Conservation (phyloP, 2,113 vertebrate species). For the Syngnathus typhle region DNA sequence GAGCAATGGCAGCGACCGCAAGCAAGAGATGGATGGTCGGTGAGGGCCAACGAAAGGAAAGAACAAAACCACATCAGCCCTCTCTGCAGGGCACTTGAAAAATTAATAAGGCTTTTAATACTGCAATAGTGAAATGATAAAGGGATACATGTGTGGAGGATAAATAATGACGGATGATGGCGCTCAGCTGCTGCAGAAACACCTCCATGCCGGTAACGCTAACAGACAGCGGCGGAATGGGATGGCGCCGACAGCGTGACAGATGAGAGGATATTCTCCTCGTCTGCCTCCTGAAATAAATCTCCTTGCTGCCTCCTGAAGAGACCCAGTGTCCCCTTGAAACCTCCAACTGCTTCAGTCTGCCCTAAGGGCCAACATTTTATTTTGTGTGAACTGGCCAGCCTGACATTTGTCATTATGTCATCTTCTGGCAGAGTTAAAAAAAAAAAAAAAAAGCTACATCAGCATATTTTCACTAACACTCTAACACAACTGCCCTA, state of each 20-base stretch:
- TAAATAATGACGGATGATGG: conserved; percentile 40
- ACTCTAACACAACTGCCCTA: not conserved
- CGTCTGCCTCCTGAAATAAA: conserved; percentile 26
- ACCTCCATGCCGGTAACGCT: conserved; percentile 16
- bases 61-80: conserved; percentile 27
- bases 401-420: not conserved
- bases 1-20: conserved; percentile 19
- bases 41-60: conserved; percentile 2
- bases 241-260: conserved; percentile 16
- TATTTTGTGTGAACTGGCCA: not conserved
- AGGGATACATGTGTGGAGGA: conserved; percentile 40
- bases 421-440: not conserved
- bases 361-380: not conserved
- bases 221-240: conserved; percentile 11
- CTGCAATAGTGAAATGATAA: conserved; percentile 40
- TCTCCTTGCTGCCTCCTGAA: conserved; percentile 36
- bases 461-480: not conserved
- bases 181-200: conserved; percentile 27
- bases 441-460: not conserved
- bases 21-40: conserved; percentile 16
- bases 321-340: conserved; percentile 15
- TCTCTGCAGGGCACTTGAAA: conserved; percentile 43
- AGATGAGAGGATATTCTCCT: conserved; percentile 33
- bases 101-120: conserved; percentile 65
- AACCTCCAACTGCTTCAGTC: conserved; percentile 3